A percentile compares a stretch with the other conserved stretches of the same genome.
Conservation (phyloP, 2,113 vertebrate genomes). For the Macrotus californicus region DNA sequence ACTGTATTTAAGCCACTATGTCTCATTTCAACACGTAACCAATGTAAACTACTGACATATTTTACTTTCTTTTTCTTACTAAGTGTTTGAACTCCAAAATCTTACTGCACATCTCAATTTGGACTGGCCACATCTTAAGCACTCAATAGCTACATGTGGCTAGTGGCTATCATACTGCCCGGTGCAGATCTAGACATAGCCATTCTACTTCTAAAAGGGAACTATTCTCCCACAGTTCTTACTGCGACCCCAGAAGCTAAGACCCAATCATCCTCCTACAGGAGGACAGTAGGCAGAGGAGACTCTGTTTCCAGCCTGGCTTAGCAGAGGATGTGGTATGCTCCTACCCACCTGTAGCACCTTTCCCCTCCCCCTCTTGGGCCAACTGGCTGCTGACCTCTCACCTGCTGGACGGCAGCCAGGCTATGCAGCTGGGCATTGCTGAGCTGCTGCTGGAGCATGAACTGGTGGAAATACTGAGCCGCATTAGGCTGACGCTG, state of each 20-base stretch:
- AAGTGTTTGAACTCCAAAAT: background rate
- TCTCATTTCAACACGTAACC: background rate
- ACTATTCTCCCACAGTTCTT: background rate
- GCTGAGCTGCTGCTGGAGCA: conserved; percentile 98
- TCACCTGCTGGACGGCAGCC: conserved; percentile 98
- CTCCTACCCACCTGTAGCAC: background rate
- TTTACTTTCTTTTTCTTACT: background rate
- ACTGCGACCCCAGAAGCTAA: background rate
- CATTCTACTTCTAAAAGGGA: background rate
- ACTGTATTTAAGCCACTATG: background rate
- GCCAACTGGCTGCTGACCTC: conserved; percentile 64
- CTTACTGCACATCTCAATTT: background rate
- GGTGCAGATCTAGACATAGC: background rate
- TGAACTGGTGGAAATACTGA: conserved; percentile 98
- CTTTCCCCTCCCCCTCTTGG: conserved; percentile 31
- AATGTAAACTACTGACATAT: background rate
- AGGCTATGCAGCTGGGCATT: conserved; percentile 95
- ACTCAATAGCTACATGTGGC: background rate
- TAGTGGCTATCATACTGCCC: background rate
- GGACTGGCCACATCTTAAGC: background rate
- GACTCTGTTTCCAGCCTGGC: background rate
- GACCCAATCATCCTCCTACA: background rate
- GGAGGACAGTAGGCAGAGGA: background rate
- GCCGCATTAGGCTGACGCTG: conserved; percentile 97
- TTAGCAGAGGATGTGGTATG: background rate